Base-by-base conservation (phyloP, 2,797 vertebrate species). In the Melanogrammus aeglefinus region DNA sequence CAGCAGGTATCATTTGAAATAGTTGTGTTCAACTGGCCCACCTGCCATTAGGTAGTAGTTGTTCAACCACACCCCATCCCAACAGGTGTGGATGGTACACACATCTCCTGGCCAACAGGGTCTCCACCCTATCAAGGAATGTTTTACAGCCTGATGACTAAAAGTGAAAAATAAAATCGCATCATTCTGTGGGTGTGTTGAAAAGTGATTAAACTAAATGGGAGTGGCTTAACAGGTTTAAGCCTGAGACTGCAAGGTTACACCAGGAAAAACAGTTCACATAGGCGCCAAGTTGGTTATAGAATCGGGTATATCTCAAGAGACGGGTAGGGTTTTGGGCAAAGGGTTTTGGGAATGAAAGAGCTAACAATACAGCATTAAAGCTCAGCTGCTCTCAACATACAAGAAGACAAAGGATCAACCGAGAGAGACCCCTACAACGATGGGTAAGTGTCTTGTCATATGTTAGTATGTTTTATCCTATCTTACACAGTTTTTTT, bases 61-160 rank as follows among this genome's bases (percentile, higher is more conserved):
- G 63, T 69, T 69, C 63, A 69, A 69, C 35, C 35, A 6, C 35
- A 36, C 35, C 35, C 35, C 35, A 7, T 36, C 35, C 35, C 35
- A 6, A 36, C 35, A 36, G 35, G 27, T 69, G 3, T 69, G n/a
- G n/a, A 69, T 63, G 63, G 4, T 2, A 69, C 6, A 24, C 10
- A 4, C 10, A 2, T 69, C 63, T 69, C 63, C 1, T n/a, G n/a
- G 57, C n/a, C 57, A 66, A 66, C 57, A 6, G 14, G 27, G 82
- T 70, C 90, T 88, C 88, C 92, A 14, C 93, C 94, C 86, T 35
- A 44, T 24, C 2, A 3, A 69, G 88, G 92, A 93, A 93, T 94
- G 89, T 75, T 79, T 33, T 75, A 80, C 81, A 81, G 80, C 74
- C 78, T 27, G 57, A 31, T 75, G 78, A 91, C 71, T 35, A 76